Evolutionary conservation across 2,797 vertebrate genomes (phyloP), one percentile per base, ranked within the genome.

Genomic region (Sparidentex hasta): DNA sequence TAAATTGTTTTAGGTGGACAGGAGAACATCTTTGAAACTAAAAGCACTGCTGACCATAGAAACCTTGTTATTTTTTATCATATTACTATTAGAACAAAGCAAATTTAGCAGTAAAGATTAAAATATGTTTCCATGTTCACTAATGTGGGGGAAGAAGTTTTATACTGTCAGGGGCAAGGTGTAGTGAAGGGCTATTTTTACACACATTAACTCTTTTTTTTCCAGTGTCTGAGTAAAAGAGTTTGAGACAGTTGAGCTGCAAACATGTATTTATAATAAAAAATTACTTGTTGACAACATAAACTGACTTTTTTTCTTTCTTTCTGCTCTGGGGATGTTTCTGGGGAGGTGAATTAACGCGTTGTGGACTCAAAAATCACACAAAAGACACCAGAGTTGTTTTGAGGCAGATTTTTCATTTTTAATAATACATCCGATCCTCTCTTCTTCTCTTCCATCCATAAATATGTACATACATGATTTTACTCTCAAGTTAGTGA

Each of bases 261-360:
- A 86, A 83, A 86, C 17, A 70, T 18, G 50, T 93, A 92, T 94
- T 94, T 94, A 93, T 92, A 91, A 91, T 93, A 94, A 93, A 38
- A 38, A 93, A 90, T 63, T 1, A 86, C 80, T 78, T 67, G 7
- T 78, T 73, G 29, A 90, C 59, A 82, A 83, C 68, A 75, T 20
- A 9, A 61, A 44, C 81, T 38, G 0, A 1, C 56, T n/a, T 23
- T 0, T 0, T 74, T 74, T 75, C 3, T 50, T 71, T 83, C 12
- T 41, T 73, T 74, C 29, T 65, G 20, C 18, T 43, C 8, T 5
- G 7, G 9, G 0, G 5, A 29, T 23, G 7, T 58, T 43, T 21
- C n/a, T 52, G 13, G 5, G 14, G 3, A 66, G 16, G 17, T 20
- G n/a, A 14, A 52, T 27, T 33, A 0, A 13, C 8, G 4, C 17